These are phyloP conservation scores for Sciurus carolinensis DNA, from an alignment of 2,797 vertebrate species.

Conservation along the genomic window DNA sequence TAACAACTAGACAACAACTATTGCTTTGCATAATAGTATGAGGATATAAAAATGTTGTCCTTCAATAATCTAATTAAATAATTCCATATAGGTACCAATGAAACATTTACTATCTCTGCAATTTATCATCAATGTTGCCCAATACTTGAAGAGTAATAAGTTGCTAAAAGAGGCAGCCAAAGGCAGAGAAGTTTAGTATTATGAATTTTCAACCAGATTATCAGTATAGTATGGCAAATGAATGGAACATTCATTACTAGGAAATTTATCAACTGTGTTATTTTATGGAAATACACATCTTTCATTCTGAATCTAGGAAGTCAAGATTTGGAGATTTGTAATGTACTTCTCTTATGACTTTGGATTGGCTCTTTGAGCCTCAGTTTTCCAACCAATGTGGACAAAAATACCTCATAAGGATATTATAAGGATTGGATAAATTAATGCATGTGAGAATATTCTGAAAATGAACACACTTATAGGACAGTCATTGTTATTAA, in stretches of 20 bases:
- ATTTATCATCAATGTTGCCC: constrained; percentile 24
- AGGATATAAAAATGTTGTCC: constrained; percentile 30
- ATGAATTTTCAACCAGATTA: not conserved
- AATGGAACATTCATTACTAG: not conserved
- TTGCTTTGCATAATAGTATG: not conserved
- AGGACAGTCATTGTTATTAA: not conserved
- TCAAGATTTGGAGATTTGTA: not conserved
- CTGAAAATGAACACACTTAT: not conserved
- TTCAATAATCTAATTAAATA: not conserved
- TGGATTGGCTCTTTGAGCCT: not conserved
- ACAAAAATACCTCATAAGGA: constrained; percentile 34
- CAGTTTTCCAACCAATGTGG: not conserved
- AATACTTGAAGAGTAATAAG: not conserved
- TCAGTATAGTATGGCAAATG: not conserved
- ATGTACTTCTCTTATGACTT: not conserved
- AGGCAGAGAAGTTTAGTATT: not conserved
- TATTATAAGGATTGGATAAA: not conserved
- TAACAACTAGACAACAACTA: not conserved
- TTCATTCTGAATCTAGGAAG: constrained; percentile 8
- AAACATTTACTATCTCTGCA: not conserved
- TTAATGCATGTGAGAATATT: not conserved
- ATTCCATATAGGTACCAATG: not conserved
- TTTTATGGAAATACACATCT: not conserved
- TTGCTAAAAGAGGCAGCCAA: constrained; percentile 21
- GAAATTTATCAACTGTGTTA: constrained; percentile 17